Conservation (phyloP, 2,797 vertebrate species). For the Tragelaphus oryx region DNA sequence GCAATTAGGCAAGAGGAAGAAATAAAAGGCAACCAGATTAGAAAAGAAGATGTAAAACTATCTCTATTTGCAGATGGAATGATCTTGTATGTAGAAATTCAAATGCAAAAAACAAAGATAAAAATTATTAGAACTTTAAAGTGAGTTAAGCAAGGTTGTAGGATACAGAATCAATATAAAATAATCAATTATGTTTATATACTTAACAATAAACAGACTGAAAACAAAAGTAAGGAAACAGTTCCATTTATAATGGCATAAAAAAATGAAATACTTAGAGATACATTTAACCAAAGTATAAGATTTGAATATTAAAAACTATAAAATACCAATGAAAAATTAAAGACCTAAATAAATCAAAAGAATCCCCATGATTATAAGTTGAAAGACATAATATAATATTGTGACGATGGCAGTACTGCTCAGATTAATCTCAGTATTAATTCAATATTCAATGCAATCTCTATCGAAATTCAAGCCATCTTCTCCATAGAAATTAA, state of each 20-base stretch:
- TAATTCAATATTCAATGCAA: background rate
- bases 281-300: background rate
- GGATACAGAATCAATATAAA: background rate
- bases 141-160: background rate
- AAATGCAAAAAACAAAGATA: background rate
- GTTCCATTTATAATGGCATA: background rate
- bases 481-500: background rate
- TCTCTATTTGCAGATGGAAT: background rate
- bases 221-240: background rate
- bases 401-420: background rate
- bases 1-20: background rate
- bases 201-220: background rate
- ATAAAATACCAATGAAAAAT: background rate
- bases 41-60: background rate
- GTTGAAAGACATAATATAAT: background rate
- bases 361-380: background rate
- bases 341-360: background rate
- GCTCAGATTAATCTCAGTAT: background rate
- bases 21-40: background rate
- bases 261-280: background rate
- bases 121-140: background rate
- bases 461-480: background rate
- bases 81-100: background rate
- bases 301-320: background rate
- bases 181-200: background rate